Evolutionary conservation across 2,888 invertebrate species (phyloP), one percentile per base, ranked within the genome.

Genomic region (Chloromyia formosa): DNA sequence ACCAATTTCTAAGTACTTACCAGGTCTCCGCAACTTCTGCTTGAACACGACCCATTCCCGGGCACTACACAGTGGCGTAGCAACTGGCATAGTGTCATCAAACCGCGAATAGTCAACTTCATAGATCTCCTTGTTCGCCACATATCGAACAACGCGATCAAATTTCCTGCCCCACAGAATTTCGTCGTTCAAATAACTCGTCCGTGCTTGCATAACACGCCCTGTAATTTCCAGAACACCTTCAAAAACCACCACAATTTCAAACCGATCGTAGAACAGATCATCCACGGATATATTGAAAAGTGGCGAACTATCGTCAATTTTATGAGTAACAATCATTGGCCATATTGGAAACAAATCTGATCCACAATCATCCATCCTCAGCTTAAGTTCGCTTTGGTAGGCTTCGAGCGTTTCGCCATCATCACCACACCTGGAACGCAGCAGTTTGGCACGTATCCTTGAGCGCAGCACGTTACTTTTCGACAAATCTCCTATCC

Each of bases 341-440:
- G 98, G 98, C 98, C 98, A 98, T 76, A 98, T 93, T 82, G 98
- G 94, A 86, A 98, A 97, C 5, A 97, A 88, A 78, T 92, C 89
- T 10, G 95, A 93, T 78, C 93, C 92, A 80, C 95, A 94, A 27
- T 94, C 94, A 81, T 96, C 94, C 16, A 92, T 90, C 78, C 89
- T 88, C 0, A 92, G 88, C 74, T 88, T 86, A 35, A 96, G 85
- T 82, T 95, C 94, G 42, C 92, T 92, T 82, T 96, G 95, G 82
- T 93, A 93, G 81, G 93, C 93, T 3, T 91, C 90, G 80, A 95
- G 87, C 56, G 92, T 86, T 82, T 94, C 93, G 1, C 93, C 93
- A 83, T 96, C 95, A 81, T 92, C 90, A 0, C 96, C 94, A 66
- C 92, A 90, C 80, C 91, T 90, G 42, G 92, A 90, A 78, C 92